Conservation (phyloP, 37 sponge, comb jelly and placozoan genomes). For the Oscarella lobularis region DNA sequence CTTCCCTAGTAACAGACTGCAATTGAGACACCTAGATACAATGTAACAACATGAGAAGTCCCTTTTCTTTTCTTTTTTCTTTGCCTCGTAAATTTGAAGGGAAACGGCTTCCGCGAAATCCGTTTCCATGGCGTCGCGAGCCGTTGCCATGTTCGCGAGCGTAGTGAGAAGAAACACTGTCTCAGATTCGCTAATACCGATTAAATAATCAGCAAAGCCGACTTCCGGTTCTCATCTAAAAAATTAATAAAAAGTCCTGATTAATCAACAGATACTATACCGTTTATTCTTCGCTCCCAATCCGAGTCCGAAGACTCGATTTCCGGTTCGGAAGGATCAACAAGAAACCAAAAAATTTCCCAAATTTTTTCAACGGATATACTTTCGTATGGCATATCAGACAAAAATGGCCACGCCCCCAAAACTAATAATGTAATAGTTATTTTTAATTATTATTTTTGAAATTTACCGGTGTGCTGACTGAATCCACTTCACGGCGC, state of each 20-base stretch:
- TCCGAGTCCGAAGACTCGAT: neutral
- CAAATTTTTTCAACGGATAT: constrained; percentile 61
- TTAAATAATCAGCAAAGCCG: constrained; percentile 68
- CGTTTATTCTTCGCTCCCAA: neutral
- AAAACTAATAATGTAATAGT: constrained; percentile 41
- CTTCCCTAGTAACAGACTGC: neutral
- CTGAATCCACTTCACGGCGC: constrained; percentile 75
- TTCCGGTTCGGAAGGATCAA: neutral
- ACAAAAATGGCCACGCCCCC: constrained; percentile 95
- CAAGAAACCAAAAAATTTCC: constrained; percentile 72
- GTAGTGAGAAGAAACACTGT: constrained; percentile 78
- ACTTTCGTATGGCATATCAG: constrained; percentile 82
- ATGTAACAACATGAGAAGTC: no score
- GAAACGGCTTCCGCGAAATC: constrained; percentile 56
- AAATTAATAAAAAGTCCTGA: no score
- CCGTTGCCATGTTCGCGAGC: constrained; percentile 81
- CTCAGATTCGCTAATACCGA: constrained; percentile 70
- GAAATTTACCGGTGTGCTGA: constrained; percentile 68
- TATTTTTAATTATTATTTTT: no score
- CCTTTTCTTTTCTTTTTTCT: no score
- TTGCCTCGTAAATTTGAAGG: constrained; percentile 66
- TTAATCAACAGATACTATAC: no score
- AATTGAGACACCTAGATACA: neutral
- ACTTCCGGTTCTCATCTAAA: no score
- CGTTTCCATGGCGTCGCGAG: constrained; percentile 18